These are phyloP conservation scores for Anastrepha obliqua DNA, from an alignment of 1,140 invertebrate genomes.

Conservation along the genomic window DNA sequence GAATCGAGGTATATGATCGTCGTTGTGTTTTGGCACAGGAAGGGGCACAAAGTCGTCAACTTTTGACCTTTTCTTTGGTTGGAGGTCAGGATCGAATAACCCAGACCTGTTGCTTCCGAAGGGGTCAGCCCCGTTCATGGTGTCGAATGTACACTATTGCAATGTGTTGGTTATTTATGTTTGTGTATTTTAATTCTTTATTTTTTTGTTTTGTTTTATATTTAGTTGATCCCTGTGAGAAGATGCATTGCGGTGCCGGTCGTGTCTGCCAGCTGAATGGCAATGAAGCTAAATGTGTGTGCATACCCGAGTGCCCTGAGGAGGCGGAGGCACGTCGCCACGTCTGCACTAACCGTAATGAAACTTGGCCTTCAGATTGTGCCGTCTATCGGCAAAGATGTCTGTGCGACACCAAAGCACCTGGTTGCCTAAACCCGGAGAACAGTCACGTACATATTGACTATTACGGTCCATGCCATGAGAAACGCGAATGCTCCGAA, in stretches of 20 bases:
- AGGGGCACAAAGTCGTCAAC: too few species aligned
- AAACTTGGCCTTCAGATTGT: slow-evolving; percentile 95
- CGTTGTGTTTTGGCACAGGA: too few species aligned
- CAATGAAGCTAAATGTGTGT: slow-evolving; percentile 88
- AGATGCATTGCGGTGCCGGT: slow-evolving; percentile 92
- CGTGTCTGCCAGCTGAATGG: slow-evolving; percentile 87
- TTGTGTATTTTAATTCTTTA: not conserved
- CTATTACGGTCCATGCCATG: slow-evolving; percentile 90
- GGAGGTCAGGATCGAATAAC: too few species aligned
- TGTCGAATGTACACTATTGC: not conserved
- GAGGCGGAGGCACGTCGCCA: slow-evolving; percentile 85
- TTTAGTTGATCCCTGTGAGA: slow-evolving; percentile 84
- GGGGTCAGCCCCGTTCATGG: too few species aligned
- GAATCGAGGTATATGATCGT: too few species aligned
- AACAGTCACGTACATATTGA: slow-evolving; percentile 94
- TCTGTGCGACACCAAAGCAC: slow-evolving; percentile 85
- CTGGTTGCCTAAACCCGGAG: slow-evolving; percentile 83
- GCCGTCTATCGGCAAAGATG: slow-evolving; percentile 93
- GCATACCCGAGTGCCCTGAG: slow-evolving; percentile 87
- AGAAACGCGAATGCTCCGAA: slow-evolving; percentile 85
- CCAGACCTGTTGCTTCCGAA: too few species aligned
- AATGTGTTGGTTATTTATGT: not conserved
- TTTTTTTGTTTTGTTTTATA: not conserved
- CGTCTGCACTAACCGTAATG: slow-evolving; percentile 95
- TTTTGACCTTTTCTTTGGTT: too few species aligned